A percentile compares a stretch with the other conserved stretches of the same genome.
These are phyloP conservation scores for Petrocephalus schoutedeni DNA, from an alignment of 2,797 vertebrate genomes.

Conservation along the genomic window DNA sequence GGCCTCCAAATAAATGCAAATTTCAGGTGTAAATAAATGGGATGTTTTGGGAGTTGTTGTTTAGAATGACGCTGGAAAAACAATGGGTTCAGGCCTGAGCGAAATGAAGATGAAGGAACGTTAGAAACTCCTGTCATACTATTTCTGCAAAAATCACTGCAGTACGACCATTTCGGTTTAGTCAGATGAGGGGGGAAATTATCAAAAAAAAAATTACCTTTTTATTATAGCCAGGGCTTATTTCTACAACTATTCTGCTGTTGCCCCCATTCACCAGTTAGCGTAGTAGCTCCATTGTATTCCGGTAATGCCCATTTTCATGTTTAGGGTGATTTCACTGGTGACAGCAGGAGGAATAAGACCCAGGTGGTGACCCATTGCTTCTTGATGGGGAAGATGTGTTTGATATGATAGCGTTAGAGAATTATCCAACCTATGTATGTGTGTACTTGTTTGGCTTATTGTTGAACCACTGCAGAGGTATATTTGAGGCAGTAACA, in stretches of 20 bases:
- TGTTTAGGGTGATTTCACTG: conserved; percentile 33
- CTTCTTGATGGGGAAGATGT: conserved; percentile 31
- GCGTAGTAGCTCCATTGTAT: background rate
- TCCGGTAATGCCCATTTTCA: conserved; percentile 11
- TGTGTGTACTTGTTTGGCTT: conserved; percentile 38
- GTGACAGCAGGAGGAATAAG: conserved; percentile 28
- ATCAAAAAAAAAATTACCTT: background rate
- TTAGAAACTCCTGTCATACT: background rate
- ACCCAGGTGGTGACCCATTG: conserved; percentile 28
- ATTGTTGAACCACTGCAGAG: conserved; percentile 35
- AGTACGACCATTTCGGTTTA: background rate
- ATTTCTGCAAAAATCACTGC: background rate
- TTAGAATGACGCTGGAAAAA: background rate
- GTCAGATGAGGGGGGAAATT: background rate
- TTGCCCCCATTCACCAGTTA: background rate
- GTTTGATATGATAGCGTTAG: conserved; percentile 26
- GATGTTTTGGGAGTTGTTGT: background rate
- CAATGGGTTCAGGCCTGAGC: background rate
- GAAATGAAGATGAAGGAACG: background rate
- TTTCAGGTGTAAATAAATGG: background rate
- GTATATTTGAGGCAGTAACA: conserved; percentile 29
- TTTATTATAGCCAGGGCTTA: background rate
- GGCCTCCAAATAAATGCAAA: background rate
- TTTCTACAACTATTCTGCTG: background rate
- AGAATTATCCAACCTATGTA: conserved; percentile 36